Evolutionary conservation across 2,797 vertebrate genomes (phyloP), one percentile per base, ranked within the genome.

Genomic region (Harpagifer antarcticus): DNA sequence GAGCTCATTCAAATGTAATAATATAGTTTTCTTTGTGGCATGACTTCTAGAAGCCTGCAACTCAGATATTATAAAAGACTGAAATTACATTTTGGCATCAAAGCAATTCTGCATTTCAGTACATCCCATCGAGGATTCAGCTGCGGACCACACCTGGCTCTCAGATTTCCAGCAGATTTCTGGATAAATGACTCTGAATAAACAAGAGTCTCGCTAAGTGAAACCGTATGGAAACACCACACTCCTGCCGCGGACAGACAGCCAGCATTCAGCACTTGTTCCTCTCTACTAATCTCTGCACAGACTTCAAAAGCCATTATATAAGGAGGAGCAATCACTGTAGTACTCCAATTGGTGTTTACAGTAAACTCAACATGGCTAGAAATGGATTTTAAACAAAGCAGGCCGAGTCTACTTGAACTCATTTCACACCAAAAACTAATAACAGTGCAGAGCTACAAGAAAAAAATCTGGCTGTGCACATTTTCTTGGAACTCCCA

Each of bases 341-440:
- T 42, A 69, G 68, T 74, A 42, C 44, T 71, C 47, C 70, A 88
- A 89, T 87, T 84, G 77, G 43, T 87, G 86, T 83, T 86, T 89
- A 87, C 68, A 69, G 64, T 56, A 20, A 75, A 78, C 70, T 66
- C 45, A 17, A 76, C 85, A 85, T 63, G 9, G 55, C 73, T 84
- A 78, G 52, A 82, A 87, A 89, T 64, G 80, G 45, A 80, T 83
- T 84, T 86, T 60, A 86, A 74, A 71, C 60, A 77, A 83, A 79
- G 75, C 43, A 56, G 44, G 33, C 67, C 17, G 33, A 71, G 56
- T 74, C 56, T 47, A 74, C 20, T 71, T 69, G 53, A 69, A 79
- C 40, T 73, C 45, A 62, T 68, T 67, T 81, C 55, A 68, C 66
- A 74, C 57, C 42, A 60, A 76, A 73, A 75, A 70, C 55, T 72